These are phyloP conservation scores for Ypsolopha sequella DNA, from an alignment of 2,888 invertebrate genomes.

Conservation along the genomic window DNA sequence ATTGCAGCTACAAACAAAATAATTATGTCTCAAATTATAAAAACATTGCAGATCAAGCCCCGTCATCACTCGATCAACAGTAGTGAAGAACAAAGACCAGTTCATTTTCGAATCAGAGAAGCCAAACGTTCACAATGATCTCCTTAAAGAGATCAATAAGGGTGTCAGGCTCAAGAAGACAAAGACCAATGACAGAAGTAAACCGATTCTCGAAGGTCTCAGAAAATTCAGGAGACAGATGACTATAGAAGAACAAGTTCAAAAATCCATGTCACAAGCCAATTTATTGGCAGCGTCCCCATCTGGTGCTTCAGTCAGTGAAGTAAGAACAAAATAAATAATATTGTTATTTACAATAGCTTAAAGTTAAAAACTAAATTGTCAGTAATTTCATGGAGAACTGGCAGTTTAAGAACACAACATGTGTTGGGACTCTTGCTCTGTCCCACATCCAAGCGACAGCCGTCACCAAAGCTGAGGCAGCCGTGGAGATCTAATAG, in stretches of 20 bases:
- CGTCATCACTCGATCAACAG: slow-evolving; percentile 66
- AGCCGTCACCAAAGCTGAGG: too few relatives aligned
- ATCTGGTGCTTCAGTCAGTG: slow-evolving; percentile 46
- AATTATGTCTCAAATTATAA: too few relatives aligned
- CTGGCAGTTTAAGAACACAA: too few relatives aligned
- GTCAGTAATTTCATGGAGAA: too few relatives aligned
- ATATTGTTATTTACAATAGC: background rate
- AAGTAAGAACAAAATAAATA: slow-evolving; percentile 20
- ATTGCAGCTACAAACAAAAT: too few relatives aligned
- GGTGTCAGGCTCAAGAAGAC: slow-evolving; percentile 83
- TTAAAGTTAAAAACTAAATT: too few relatives aligned
- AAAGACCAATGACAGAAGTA: slow-evolving; percentile 88
- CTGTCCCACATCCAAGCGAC: too few relatives aligned
- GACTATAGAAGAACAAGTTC: slow-evolving; percentile 91
- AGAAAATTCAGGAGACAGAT: slow-evolving; percentile 90
- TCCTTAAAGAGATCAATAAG: slow-evolving; percentile 84
- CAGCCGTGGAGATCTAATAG: too few relatives aligned
- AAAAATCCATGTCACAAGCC: slow-evolving; percentile 82
- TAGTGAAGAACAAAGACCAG: slow-evolving; percentile 80
- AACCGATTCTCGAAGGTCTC: slow-evolving; percentile 84
- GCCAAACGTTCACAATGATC: slow-evolving; percentile 80
- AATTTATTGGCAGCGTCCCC: slow-evolving; percentile 66
- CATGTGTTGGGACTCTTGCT: too few relatives aligned
- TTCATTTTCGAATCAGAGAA: slow-evolving; percentile 92
- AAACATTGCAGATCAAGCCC: slow-evolving; percentile 66